Conservation (phyloP, 2,888 invertebrate genomes). For the Silvanus unidentatus region DNA sequence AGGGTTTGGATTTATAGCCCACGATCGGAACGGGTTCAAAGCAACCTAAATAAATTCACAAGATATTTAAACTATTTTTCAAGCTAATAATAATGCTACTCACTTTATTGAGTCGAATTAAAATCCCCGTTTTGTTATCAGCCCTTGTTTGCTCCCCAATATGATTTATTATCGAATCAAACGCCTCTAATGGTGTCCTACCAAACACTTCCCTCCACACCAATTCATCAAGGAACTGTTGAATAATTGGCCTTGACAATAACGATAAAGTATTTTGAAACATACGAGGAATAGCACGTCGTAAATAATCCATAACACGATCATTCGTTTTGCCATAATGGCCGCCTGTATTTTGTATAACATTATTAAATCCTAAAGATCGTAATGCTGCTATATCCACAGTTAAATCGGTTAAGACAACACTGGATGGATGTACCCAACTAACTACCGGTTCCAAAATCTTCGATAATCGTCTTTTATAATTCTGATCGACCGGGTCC, state of each 20-base stretch:
- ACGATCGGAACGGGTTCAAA: constrained; percentile 62
- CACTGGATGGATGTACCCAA: constrained; percentile 76
- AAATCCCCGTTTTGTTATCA: constrained; percentile 58
- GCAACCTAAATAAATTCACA: constrained; percentile 36
- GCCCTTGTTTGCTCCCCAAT: constrained; percentile 72
- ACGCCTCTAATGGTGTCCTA: constrained; percentile 67
- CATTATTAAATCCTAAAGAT: constrained; percentile 72
- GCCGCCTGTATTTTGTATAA: constrained; percentile 56
- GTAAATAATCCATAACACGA: constrained; percentile 77
- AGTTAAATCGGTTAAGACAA: constrained; percentile 74
- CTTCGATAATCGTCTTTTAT: constrained; percentile 72
- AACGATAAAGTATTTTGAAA: constrained; percentile 82
- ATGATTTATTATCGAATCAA: constrained; percentile 73
- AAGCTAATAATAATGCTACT: too few relatives aligned
- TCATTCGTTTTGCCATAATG: constrained; percentile 45
- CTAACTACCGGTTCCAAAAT: constrained; percentile 71
- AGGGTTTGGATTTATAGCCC: constrained; percentile 43
- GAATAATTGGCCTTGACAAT: constrained; percentile 78
- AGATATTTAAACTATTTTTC: too few relatives aligned
- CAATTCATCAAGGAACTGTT: constrained; percentile 80
- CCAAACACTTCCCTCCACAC: constrained; percentile 85
- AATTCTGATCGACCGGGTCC: constrained; percentile 75
- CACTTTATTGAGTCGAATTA: constrained; percentile 59
- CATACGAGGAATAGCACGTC: constrained; percentile 82
- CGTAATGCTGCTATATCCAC: constrained; percentile 75